Evolutionary conservation across 2,888 invertebrate species (phyloP).

Genomic region (Periphyllus acericola): DNA sequence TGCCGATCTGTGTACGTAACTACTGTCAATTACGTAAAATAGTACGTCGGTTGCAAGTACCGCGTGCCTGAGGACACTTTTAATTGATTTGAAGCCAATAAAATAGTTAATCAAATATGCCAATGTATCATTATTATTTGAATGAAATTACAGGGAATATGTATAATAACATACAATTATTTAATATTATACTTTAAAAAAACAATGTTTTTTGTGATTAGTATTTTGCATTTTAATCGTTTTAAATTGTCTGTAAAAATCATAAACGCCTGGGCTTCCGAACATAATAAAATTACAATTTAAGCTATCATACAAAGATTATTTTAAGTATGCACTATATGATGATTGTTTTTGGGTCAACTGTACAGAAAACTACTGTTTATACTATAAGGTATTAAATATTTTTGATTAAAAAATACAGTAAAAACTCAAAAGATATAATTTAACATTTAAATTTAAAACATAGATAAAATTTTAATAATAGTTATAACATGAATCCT

Average conservation of each 20-base stretch:
- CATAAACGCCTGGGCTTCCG: background rate
- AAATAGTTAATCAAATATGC: conserved; percentile 20
- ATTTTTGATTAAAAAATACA: too few relatives aligned
- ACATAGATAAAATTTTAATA: too few relatives aligned
- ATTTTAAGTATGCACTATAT: too few relatives aligned
- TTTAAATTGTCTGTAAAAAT: background rate
- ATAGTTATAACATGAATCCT: too few relatives aligned
- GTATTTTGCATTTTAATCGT: background rate
- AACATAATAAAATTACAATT: too few relatives aligned
- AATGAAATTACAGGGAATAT: background rate
- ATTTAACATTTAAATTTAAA: too few relatives aligned
- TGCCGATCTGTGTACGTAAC: background rate
- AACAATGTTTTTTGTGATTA: background rate
- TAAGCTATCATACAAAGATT: too few relatives aligned
- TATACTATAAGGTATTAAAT: too few relatives aligned
- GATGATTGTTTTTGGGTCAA: too few relatives aligned
- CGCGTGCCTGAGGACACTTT: background rate
- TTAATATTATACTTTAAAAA: conserved; percentile 13
- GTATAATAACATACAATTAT: conserved; percentile 12
- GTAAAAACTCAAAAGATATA: too few relatives aligned
- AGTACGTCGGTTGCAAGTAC: background rate
- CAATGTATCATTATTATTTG: conserved; percentile 10
- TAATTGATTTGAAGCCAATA: background rate
- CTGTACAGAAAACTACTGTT: too few relatives aligned
- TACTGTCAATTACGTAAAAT: background rate